Base-by-base conservation (phyloP, 2,797 vertebrate species). In the Characodon lateralis region DNA sequence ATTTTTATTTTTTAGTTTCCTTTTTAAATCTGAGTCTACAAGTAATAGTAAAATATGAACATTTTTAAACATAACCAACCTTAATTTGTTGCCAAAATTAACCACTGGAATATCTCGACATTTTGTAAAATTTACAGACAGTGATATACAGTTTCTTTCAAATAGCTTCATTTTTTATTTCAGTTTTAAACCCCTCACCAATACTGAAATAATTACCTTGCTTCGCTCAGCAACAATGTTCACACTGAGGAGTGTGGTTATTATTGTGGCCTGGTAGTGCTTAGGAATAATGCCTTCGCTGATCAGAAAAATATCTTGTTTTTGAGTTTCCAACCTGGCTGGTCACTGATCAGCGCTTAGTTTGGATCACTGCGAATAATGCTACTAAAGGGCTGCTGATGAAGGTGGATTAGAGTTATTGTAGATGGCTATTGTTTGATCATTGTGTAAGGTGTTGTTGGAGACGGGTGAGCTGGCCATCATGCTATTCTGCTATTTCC, bases 401-500 rank as follows among this genome's bases (percentile, higher is more conserved):
- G 70, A 66, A 73, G 58, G 75, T 14, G 81, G 73, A 43, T 53
- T 26, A 61, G 31, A 65, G 73, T 51, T 77, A 68, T 79, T 79
- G 71, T 69, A 71, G 79, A 56, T 78, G 76, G 73, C 55, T 82
- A 28, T 72, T 71, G 87, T 83, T 84, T 69, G 74, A 74, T 35
- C 35, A 35, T 35, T 35, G 35, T 68, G 48, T 66, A 39, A 65
- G 66, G 63, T 28, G 68, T 82, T 24, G 31, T 71, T 59, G 69
- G 59, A 3, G 56, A 66, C 66, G 55, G 72, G 75, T 76, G 82
- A 83, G 88, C 78, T 26, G 85, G 81, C 87, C 87, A 87, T 90
- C 89, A 86, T 79, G 88, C 89, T 76, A 77, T 81, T 91, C 87
- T 91, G 89, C 84, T 81, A 74, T 91, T 93, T 94, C 90, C 91